Percentiles rank a stretch among this genome's conserved stretches.
Conservation (phyloP, 2,797 vertebrate genomes). For the Bradypodion pumilum region DNA sequence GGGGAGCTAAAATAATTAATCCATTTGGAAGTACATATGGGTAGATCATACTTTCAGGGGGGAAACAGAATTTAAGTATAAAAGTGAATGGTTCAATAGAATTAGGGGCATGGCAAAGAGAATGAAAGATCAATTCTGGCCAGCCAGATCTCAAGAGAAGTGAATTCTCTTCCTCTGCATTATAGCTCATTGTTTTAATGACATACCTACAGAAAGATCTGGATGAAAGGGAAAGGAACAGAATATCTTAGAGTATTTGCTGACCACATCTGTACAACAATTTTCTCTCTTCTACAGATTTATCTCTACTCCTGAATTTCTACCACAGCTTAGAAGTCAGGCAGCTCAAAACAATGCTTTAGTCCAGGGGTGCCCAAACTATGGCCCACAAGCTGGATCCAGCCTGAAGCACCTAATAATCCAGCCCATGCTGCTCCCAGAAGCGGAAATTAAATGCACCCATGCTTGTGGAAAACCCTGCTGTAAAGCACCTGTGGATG, state of each 20-base stretch:
- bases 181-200: neutral
- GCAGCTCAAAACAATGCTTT: neutral
- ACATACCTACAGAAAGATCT: neutral
- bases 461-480: too few relatives aligned
- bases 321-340: too few relatives aligned
- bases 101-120: neutral
- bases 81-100: constrained; percentile 24
- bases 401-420: too few relatives aligned
- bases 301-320: neutral
- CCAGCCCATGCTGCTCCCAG: too few relatives aligned
- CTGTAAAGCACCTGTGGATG: too few relatives aligned
- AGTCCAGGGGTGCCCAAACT: too few relatives aligned
- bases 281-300: too few relatives aligned
- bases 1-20: constrained; percentile 38
- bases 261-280: too few relatives aligned
- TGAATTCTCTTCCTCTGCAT: neutral
- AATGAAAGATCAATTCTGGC: neutral
- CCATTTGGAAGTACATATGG: constrained; percentile 29
- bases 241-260: neutral
- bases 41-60: neutral
- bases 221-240: neutral
- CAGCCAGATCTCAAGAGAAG: neutral
- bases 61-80: constrained; percentile 43
- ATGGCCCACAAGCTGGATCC: too few relatives aligned
- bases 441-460: too few relatives aligned